Conservation (phyloP, 2,797 vertebrate genomes). For the Mus minutoides region DNA sequence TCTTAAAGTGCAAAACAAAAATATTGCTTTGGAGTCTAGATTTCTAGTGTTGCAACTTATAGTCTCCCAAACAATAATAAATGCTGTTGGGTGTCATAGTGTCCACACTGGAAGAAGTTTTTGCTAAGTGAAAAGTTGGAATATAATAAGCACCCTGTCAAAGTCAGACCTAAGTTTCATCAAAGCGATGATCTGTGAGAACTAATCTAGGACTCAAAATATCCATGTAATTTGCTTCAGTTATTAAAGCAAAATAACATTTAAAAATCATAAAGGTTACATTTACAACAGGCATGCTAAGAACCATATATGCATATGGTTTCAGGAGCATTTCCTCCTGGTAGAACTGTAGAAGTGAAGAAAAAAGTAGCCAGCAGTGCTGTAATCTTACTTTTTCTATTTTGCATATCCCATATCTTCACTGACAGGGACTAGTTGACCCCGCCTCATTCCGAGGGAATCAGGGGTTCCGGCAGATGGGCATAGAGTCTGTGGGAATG, state of each 20-base stretch:
- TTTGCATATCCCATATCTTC: background rate
- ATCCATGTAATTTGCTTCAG: slow-evolving; percentile 50
- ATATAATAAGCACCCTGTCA: background rate
- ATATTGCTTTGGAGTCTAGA: background rate
- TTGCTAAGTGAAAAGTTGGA: background rate
- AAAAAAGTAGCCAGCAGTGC: background rate
- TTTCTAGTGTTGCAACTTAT: background rate
- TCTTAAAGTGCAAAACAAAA: background rate
- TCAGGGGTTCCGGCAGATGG: too few species aligned
- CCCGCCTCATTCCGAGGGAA: too few species aligned
- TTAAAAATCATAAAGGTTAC: slow-evolving; percentile 59
- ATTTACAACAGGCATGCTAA: slow-evolving; percentile 23
- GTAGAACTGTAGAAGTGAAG: background rate
- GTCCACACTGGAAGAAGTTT: background rate
- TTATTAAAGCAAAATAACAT: slow-evolving; percentile 68
- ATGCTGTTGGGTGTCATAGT: background rate
- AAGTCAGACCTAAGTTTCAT: background rate
- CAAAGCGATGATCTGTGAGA: background rate
- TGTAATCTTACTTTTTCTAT: background rate
- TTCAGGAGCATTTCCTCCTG: background rate
- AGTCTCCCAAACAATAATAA: background rate
- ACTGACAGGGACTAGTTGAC: too few species aligned
- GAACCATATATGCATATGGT: slow-evolving; percentile 16
- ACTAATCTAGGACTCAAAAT: background rate
- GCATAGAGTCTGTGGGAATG: too few species aligned